Evolutionary conservation across 2,888 invertebrate species (phyloP), one percentile per base, ranked within the genome.

Genomic region (Catocala sponsa): DNA sequence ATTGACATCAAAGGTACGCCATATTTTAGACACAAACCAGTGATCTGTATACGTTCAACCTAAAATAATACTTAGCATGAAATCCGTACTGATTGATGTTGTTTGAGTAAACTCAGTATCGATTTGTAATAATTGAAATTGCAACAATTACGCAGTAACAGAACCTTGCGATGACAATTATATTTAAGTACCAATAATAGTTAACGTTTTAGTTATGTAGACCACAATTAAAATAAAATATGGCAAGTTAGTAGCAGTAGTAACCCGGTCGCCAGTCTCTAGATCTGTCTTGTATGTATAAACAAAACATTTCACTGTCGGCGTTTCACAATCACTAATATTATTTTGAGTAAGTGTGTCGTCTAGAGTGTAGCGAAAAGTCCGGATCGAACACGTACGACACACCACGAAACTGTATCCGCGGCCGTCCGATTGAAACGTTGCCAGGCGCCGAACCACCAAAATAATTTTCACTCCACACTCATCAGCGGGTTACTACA

Each of bases 391-490:
- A 84, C 78, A 78, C 81, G 80, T 80, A 83, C 86, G 86, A 86
- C 83, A 79, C 77, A 79, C 81, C 77, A 79, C 81, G 82, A 80
- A 80, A 77, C 76, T 79, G 78, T 80, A 78, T 67, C 78, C 68
- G 75, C 68, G 78, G 76, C 77, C 79, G 78, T 71, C 71, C 85
- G 81, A 84, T 91, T 92, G 92, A 92, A 91, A 74, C 80, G 72
- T 85, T 92, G 91, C 92, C 92, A 91, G 90, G 82, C 89, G 89
- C 82, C 85, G 80, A 82, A 81, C 82, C 77, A 90, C 91, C 86
- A 87, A 92, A 92, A 92, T 92, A 91, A 91, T 92, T 90, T 85
- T 84, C 87, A 85, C 87, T 88, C 79, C 78, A 77, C 83, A 83
- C 84, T 85, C 85, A 83, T 84, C 85, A 82, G 65, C 68, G 70